Evolutionary conservation across 1,140 invertebrate species (phyloP).

Genomic region (Apocrypta bakeri): DNA sequence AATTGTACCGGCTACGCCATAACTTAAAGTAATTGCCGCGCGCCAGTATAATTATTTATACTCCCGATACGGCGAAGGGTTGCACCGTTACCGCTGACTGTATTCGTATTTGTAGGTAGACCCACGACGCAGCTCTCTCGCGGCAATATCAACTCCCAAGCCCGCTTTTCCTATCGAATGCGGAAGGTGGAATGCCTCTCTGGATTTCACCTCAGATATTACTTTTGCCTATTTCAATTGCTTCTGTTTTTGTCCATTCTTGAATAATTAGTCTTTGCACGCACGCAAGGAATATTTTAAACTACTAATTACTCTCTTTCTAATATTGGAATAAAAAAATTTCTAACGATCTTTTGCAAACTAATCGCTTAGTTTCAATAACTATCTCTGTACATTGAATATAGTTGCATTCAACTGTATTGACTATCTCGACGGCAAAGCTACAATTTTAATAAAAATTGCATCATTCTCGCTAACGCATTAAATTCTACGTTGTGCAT

Average conservation of each 20-base stretch:
- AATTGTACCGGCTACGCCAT: slow-evolving; percentile 74
- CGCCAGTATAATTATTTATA: slow-evolving; percentile 75
- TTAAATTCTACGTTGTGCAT: not conserved
- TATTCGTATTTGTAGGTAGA: slow-evolving; percentile 33
- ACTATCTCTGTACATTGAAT: no score
- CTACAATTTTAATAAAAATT: not conserved
- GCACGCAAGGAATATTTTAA: no score
- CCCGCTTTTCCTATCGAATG: slow-evolving; percentile 46
- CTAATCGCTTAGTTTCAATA: no score
- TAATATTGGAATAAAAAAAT: no score
- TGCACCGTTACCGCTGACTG: slow-evolving; percentile 44
- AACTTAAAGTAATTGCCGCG: slow-evolving; percentile 75
- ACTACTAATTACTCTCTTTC: no score
- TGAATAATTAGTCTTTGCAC: slow-evolving; percentile 23
- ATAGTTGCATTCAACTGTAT: no score
- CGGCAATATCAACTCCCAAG: slow-evolving; percentile 7
- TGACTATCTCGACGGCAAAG: no score
- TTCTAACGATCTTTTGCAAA: not conserved
- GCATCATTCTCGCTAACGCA: not conserved
- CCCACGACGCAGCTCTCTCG: not conserved
- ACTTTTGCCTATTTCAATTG: slow-evolving; percentile 39
- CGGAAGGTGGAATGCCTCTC: slow-evolving; percentile 48
- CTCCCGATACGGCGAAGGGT: slow-evolving; percentile 68
- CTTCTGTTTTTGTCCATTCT: slow-evolving; percentile 39
- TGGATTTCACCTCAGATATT: slow-evolving; percentile 40